phyloP scores from a whole-genome alignment of 2,888 invertebrate genomes.

The Protophormia terraenovae region DNA sequence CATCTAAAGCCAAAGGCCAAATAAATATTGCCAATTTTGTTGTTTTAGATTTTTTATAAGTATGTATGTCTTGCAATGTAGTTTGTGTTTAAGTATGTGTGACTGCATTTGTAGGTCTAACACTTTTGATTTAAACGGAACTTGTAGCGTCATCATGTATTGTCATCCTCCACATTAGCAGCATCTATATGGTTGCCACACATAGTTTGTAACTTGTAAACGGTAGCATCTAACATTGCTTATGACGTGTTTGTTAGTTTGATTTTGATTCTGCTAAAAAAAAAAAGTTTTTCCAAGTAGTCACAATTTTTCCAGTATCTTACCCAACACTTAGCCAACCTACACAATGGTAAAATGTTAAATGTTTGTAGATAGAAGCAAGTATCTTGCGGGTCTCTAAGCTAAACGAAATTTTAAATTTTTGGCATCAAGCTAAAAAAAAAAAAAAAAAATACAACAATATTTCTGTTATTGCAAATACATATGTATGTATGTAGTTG shows the following conservation, averaged over 20 bases:
- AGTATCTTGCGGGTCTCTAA: not conserved
- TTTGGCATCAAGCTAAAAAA: not conserved
- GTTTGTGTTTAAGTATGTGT: not conserved
- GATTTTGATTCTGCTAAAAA: not conserved
- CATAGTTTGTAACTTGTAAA: not conserved
- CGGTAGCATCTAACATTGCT: not conserved
- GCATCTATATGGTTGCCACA: conserved; percentile 1
- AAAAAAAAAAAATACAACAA: not conserved
- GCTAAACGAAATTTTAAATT: not conserved
- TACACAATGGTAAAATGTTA: not conserved
- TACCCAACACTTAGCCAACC: not conserved
- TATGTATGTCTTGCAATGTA: not conserved
- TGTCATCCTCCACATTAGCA: not conserved
- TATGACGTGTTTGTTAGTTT: conserved; percentile 27
- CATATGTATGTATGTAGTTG: too few species aligned
- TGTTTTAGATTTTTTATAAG: too few species aligned
- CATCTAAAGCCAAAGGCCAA: conserved; percentile 17
- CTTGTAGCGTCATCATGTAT: conserved; percentile 14
- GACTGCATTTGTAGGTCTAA: not conserved
- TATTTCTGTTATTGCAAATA: not conserved
- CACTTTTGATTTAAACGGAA: conserved; percentile 24
- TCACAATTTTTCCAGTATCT: conserved; percentile 32
- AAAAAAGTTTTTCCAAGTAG: conserved; percentile 35
- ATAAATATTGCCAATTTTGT: conserved; percentile 14
- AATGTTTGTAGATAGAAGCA: not conserved